Percentiles rank a stretch among this genome's conserved stretches.
Conservation (phyloP, 2,797 vertebrate genomes). For the Gymnodraco acuticeps region DNA sequence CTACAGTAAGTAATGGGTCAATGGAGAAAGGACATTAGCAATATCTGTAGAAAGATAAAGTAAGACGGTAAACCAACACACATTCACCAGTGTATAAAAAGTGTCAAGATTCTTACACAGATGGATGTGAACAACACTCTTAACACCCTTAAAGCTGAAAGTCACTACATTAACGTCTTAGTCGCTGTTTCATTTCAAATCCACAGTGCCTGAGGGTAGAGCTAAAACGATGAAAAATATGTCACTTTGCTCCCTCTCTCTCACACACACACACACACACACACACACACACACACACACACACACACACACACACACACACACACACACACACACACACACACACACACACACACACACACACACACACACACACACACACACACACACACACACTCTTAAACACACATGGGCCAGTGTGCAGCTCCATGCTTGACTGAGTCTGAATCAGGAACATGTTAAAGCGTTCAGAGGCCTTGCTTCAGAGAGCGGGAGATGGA, state of each 20-base stretch:
- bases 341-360: constrained; percentile 40
- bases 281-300: constrained; percentile 31
- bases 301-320: constrained; percentile 39
- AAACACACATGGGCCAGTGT: constrained; percentile 39
- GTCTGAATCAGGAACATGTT: constrained; percentile 66
- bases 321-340: constrained; percentile 37
- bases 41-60: neutral
- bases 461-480: constrained; percentile 56
- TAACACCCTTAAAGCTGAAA: constrained; percentile 1
- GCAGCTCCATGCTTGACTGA: constrained; percentile 60
- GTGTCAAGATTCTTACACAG: neutral
- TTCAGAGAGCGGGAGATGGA: constrained; percentile 17
- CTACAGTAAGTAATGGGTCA: neutral
- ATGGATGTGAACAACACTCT: neutral
- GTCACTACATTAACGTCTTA: neutral
- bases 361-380: constrained; percentile 38
- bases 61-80: neutral
- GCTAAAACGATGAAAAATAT: constrained; percentile 24
- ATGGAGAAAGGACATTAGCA: neutral
- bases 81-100: neutral
- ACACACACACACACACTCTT: constrained; percentile 29
- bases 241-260: constrained; percentile 19
- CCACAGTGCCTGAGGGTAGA: constrained; percentile 24
- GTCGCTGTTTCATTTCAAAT: constrained; percentile 12
- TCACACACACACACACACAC: constrained; percentile 28